A percentile compares a stretch with the other conserved stretches of the same genome.
phyloP scores from a whole-genome alignment of 2,113 vertebrate genomes.

The Psammodynastes pulverulentus region DNA sequence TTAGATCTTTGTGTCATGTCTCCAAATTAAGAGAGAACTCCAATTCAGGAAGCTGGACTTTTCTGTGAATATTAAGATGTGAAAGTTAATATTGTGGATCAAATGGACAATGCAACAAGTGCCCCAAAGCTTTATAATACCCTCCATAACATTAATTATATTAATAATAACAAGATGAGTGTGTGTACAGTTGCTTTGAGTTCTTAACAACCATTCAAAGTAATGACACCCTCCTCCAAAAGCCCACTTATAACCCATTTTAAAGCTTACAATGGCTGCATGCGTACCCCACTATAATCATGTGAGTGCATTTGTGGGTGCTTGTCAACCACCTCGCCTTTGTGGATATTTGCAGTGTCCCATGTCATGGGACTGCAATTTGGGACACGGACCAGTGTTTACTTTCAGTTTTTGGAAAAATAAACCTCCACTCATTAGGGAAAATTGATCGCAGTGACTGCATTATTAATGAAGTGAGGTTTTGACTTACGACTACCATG shows the following conservation, averaged over 20 bases:
- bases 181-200: not conserved
- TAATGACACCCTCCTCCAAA: not conserved
- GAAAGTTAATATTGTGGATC: not conserved
- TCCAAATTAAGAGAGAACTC: not conserved
- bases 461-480: not conserved
- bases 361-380: not conserved
- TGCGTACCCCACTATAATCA: not conserved
- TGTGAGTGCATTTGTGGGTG: not conserved
- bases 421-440: not conserved
- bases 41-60: not conserved
- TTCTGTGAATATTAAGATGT: not conserved
- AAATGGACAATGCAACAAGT: not conserved
- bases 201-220: not conserved
- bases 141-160: slow-evolving; percentile 3
- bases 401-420: not conserved
- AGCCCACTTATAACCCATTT: not conserved
- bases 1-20: not conserved
- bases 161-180: slow-evolving; percentile 17
- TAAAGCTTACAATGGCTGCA: not conserved
- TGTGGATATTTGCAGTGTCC: not conserved
- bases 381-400: not conserved
- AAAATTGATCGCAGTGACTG: not conserved
- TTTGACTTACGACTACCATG: not conserved
- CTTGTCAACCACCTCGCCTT: not conserved
- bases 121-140: not conserved